phyloP scores from a whole-genome alignment of 2,888 invertebrate genomes.

The Bellardia pandia region DNA sequence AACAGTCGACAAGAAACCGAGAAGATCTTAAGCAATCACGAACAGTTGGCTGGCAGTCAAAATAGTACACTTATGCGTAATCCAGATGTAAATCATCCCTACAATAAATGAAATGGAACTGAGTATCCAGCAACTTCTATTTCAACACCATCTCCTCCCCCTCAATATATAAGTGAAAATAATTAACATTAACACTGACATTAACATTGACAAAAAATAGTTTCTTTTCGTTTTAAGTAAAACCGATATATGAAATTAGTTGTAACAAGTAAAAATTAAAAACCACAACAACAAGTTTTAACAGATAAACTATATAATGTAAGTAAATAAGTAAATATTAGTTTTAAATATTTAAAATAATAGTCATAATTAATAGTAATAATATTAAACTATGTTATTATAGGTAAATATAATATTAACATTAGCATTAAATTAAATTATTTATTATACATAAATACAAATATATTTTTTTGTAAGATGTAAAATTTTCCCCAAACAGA shows the following conservation, averaged over 20 bases:
- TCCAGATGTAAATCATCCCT: constrained; percentile 82
- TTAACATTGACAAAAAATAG: constrained; percentile 1
- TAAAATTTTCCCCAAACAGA: constrained; percentile 27
- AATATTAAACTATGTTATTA: constrained; percentile 26
- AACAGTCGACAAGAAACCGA: constrained; percentile 84
- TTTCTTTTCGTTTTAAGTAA: constrained; percentile 21
- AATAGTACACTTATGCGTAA: constrained; percentile 82
- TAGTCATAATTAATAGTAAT: constrained; percentile 21
- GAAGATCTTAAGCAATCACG: constrained; percentile 82
- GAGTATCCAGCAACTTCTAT: constrained; percentile 63
- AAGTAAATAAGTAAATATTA: constrained; percentile 54
- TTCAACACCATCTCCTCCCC: constrained; percentile 37
- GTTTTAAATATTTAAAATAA: constrained; percentile 48
- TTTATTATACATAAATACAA: constrained; percentile 20
- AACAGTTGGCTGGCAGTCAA: constrained; percentile 79
- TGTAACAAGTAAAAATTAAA: constrained; percentile 7
- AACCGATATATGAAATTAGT: constrained; percentile 20
- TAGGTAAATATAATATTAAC: constrained; percentile 17
- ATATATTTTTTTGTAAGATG: constrained; percentile 68
- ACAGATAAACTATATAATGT: constrained; percentile 52
- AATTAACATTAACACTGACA: constrained; percentile 13
- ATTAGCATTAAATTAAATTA: background rate
- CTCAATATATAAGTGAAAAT: constrained; percentile 57
- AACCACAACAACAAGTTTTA: constrained; percentile 50
- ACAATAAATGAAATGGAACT: constrained; percentile 80